Percentiles rank a stretch among this genome's conserved stretches.
phyloP scores from a whole-genome alignment of 2,797 vertebrate genomes.

The Dryobates pubescens region DNA sequence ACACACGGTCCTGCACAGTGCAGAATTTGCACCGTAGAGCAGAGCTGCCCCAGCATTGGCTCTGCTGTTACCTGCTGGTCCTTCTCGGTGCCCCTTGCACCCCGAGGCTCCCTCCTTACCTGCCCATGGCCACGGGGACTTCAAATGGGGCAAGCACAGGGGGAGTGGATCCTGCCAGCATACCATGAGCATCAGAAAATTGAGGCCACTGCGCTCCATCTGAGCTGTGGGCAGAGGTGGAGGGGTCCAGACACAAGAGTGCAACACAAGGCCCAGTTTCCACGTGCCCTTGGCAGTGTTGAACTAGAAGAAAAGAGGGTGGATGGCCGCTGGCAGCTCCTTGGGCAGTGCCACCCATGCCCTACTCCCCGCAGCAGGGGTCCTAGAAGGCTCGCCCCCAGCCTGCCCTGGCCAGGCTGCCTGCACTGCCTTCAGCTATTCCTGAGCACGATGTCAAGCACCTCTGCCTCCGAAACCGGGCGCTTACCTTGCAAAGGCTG shows the following conservation, averaged over 20 bases:
- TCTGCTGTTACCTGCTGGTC: not conserved
- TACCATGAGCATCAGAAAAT: fast-evolving
- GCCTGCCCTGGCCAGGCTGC: not conserved
- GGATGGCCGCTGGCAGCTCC: not conserved
- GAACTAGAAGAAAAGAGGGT: not conserved
- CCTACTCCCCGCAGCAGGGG: fast-evolving
- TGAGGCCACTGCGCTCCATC: fast-evolving
- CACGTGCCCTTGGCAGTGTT: not conserved
- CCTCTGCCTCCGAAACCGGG: fast-evolving
- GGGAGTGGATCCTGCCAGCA: not conserved
- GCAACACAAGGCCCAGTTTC: not conserved
- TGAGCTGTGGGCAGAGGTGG: not conserved
- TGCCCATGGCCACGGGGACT: fast-evolving
- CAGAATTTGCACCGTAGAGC: fast-evolving
- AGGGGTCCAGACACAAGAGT: not conserved
- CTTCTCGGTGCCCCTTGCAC: fast-evolving
- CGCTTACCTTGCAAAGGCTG: not conserved
- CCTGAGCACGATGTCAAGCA: fast-evolving
- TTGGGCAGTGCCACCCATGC: fast-evolving
- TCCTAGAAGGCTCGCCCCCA: not conserved
- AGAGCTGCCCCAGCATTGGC: fast-evolving
- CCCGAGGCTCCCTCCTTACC: not conserved
- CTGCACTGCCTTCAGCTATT: not conserved
- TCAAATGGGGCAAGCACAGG: fast-evolving
- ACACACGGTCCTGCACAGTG: fast-evolving